Evolutionary conservation across 2,113 vertebrate genomes (phyloP).

Genomic region (Sapajus apella): DNA sequence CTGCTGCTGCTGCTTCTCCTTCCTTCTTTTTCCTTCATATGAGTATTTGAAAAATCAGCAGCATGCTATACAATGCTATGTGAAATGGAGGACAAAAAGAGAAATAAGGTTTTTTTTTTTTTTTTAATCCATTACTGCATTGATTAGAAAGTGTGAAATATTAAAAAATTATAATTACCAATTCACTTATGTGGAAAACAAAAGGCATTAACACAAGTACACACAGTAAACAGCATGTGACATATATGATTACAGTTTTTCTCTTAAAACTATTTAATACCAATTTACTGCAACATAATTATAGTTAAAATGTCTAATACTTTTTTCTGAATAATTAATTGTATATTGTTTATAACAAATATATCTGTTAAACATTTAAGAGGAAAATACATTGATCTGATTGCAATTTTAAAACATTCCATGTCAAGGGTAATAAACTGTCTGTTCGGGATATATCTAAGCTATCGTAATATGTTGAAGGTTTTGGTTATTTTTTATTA

Average conservation of each 20-base stretch:
- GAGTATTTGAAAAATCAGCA: background rate
- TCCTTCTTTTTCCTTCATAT: background rate
- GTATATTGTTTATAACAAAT: too few species aligned
- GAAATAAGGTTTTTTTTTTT: background rate
- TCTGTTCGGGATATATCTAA: background rate
- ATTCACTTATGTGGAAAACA: background rate
- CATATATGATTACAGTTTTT: background rate
- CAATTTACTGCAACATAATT: background rate
- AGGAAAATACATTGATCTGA: background rate
- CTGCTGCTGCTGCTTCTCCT: background rate
- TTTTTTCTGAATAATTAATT: background rate
- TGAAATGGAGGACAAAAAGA: background rate
- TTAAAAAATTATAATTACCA: background rate
- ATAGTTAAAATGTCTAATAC: background rate
- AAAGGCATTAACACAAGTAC: background rate
- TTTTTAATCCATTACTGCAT: background rate
- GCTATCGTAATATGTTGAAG: background rate
- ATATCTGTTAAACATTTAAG: background rate
- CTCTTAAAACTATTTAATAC: background rate
- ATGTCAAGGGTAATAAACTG: background rate
- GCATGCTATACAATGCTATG: background rate
- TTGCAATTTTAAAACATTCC: background rate
- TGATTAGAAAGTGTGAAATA: background rate
- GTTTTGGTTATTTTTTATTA: background rate
- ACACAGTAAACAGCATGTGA: background rate